These are phyloP conservation scores for Polyommatus icarus DNA, from an alignment of 2,888 invertebrate genomes.

Conservation along the genomic window DNA sequence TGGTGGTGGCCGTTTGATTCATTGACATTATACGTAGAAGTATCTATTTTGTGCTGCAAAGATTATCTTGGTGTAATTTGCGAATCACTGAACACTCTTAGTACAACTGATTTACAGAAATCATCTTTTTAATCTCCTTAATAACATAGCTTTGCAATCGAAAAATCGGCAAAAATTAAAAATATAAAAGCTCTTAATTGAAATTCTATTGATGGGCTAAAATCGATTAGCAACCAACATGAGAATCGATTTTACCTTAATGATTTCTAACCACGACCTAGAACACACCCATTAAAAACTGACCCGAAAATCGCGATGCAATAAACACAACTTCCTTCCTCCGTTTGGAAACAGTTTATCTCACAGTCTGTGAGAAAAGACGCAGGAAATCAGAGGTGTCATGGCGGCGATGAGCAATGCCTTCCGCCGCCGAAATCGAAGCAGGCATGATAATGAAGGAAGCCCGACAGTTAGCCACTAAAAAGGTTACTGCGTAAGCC, in stretches of 20 bases:
- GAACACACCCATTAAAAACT: constrained; percentile 15
- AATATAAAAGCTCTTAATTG: not conserved
- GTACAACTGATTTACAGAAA: no score
- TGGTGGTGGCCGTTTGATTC: no score
- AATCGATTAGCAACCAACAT: not conserved
- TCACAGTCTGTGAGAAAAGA: constrained; percentile 44
- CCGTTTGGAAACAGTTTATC: constrained; percentile 34
- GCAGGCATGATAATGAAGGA: constrained; percentile 42
- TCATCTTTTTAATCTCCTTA: no score
- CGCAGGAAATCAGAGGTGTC: constrained; percentile 65
- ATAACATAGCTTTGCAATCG: no score
- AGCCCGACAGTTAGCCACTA: constrained; percentile 19
- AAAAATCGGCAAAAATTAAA: no score
- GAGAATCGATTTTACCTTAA: not conserved
- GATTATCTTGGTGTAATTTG: no score
- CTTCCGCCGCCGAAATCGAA: constrained; percentile 59
- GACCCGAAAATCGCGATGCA: constrained; percentile 12
- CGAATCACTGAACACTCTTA: no score
- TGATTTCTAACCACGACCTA: constrained; percentile 17
- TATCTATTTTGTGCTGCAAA: no score
- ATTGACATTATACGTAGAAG: no score
- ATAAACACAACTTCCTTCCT: constrained; percentile 27
- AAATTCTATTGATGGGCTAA: not conserved
- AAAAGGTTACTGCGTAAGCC: not conserved
- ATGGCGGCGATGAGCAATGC: constrained; percentile 58